Evolutionary conservation across 2,113 vertebrate genomes (phyloP), one percentile per base, ranked within the genome.

Genomic region (Alouatta palliata): DNA sequence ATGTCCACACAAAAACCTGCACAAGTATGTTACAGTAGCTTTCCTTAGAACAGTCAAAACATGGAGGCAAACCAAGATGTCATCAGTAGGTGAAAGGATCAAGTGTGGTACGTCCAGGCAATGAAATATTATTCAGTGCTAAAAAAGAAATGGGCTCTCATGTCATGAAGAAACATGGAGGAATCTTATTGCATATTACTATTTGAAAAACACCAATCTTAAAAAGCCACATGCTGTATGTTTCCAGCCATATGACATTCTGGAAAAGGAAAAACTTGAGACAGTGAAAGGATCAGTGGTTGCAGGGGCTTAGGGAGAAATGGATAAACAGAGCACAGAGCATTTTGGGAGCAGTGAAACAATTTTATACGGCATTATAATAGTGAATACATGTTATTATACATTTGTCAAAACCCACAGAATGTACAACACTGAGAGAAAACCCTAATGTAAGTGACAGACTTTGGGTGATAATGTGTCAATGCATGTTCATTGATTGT

Each of bases 131-230:
- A 92, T 4, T 68, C 8, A 49, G 61, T 14, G 43, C 19, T 85
- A 70, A 61, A 75, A 75, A 58, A 54, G 27, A 82, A 75, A 49
- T n/a, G 17, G 54, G 43, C 20, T 49, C 68, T 37, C 68, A 43
- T 40, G 68, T 23, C 35, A n/a, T 2, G 10, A 73, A 54, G 86
- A 83, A 37, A 73, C 80, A 75, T 3, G 37, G 17, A 56, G 49
- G 30, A 83, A 77, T 2, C 45, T 20, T 43, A 84, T 9, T 3
- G 1, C 32, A 25, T 20, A n/a, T 14, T 11, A 71, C 58, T 49
- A 52, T 75, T n/a, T 35, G 47, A 81, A 95, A 94, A 40, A 92
- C 83, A 73, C 10, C 86, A 93, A 54, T 45, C 23, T 52, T 8
- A 70, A 66, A 87, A 56, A 23, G 52, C 21, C 66, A 77, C 30